Percentiles rank a stretch among this genome's conserved stretches.
These are phyloP conservation scores for Battus philenor DNA, from an alignment of 1,140 invertebrate species.

Conservation along the genomic window DNA sequence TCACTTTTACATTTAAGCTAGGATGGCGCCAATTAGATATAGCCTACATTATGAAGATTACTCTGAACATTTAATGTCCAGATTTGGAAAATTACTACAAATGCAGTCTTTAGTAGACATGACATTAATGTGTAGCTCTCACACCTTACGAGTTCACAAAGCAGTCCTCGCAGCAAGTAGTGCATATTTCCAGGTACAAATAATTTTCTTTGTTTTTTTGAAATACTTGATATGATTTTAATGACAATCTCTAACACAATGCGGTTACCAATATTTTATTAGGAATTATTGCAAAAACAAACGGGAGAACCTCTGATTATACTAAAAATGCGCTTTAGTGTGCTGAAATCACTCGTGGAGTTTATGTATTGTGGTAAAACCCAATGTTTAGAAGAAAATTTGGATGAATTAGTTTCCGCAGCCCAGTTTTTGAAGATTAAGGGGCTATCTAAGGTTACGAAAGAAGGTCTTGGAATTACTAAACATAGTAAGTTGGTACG, in stretches of 20 bases:
- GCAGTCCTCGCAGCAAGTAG: slow-evolving; percentile 79
- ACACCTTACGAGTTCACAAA: slow-evolving; percentile 78
- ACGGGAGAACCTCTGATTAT: slow-evolving; percentile 63
- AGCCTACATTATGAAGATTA: slow-evolving; percentile 78
- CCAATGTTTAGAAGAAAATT: slow-evolving; percentile 63
- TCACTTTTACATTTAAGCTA: slow-evolving; percentile 16
- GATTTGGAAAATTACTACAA: slow-evolving; percentile 77
- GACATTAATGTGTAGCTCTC: slow-evolving; percentile 78
- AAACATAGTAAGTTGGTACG: slow-evolving; percentile 56
- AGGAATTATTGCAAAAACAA: slow-evolving; percentile 67
- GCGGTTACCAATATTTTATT: slow-evolving; percentile 20
- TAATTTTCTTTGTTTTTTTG: not conserved
- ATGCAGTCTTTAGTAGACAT: slow-evolving; percentile 79
- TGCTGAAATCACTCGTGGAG: slow-evolving; percentile 63
- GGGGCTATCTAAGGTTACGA: slow-evolving; percentile 66
- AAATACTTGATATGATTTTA: slow-evolving; percentile 3
- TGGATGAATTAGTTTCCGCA: slow-evolving; percentile 64
- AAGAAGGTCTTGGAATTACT: slow-evolving; percentile 65
- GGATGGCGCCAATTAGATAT: slow-evolving; percentile 68
- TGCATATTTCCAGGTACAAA: slow-evolving; percentile 78
- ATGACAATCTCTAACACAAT: slow-evolving; percentile 1
- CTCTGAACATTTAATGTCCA: slow-evolving; percentile 74
- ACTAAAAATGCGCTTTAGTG: slow-evolving; percentile 65
- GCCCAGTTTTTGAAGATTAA: slow-evolving; percentile 68
- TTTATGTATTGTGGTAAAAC: slow-evolving; percentile 72